phyloP scores from a whole-genome alignment of 92 coral and sea anemone genomes.

The Chrysogorgia sp. region DNA sequence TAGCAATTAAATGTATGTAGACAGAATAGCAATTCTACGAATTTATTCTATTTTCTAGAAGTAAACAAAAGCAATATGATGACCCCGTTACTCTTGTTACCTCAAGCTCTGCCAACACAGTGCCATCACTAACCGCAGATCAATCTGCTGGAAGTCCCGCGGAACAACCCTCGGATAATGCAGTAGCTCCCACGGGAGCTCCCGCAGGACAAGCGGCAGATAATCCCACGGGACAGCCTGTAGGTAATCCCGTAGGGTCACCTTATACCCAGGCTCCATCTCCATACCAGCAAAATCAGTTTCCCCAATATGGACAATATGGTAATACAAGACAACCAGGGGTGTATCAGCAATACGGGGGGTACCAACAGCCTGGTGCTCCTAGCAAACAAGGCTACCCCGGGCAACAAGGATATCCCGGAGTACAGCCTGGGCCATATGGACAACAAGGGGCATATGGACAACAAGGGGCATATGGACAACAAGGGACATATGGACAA shows the following conservation, averaged over 20 bases:
- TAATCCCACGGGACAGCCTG: background rate
- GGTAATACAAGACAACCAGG: background rate
- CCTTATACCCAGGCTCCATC: background rate
- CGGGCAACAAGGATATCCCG: constrained; percentile 15
- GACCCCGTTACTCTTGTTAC: background rate
- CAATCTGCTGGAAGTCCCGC: constrained; percentile 7
- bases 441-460: background rate
- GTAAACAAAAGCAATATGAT: background rate
- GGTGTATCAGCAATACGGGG: constrained; percentile 8
- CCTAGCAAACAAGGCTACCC: background rate
- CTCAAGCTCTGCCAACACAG: background rate
- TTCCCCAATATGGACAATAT: constrained; percentile 15
- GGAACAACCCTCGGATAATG: background rate
- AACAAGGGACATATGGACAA: constrained; percentile 6
- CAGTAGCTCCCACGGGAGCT: background rate
- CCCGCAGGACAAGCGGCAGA: background rate
- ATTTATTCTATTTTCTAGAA: background rate
- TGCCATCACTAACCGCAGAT: background rate
- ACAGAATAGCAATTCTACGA: too few relatives aligned
- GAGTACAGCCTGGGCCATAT: background rate
- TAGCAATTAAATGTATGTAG: too few relatives aligned
- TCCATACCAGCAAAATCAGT: background rate
- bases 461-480: constrained; percentile 1
- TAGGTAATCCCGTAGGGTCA: background rate
- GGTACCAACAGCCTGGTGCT: constrained; percentile 5